These are phyloP conservation scores for Drosophila obscura DNA, from an alignment of 1,140 invertebrate genomes.

Conservation along the genomic window DNA sequence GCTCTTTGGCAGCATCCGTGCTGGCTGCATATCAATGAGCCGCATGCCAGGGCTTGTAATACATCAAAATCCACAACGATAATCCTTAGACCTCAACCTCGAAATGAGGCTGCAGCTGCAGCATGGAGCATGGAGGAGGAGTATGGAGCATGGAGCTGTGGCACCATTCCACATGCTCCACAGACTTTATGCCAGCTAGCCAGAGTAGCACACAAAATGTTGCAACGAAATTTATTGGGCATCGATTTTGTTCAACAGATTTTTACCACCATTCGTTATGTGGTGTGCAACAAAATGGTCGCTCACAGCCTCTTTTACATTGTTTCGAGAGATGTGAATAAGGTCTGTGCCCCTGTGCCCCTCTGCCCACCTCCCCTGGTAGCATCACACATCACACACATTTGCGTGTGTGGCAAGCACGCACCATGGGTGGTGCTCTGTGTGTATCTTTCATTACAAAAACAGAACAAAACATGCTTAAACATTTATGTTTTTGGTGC, in stretches of 20 bases:
- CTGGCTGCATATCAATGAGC: slow-evolving; percentile 66
- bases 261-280: slow-evolving; percentile 42
- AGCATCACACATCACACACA: too few relatives aligned
- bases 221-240: slow-evolving; percentile 65
- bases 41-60: slow-evolving; percentile 52
- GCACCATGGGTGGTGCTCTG: slow-evolving; percentile 6
- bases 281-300: slow-evolving; percentile 57
- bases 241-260: slow-evolving; percentile 66
- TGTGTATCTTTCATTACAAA: slow-evolving; percentile 52
- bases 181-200: slow-evolving; percentile 47
- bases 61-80: slow-evolving; percentile 63
- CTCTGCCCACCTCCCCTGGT: too few relatives aligned
- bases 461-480: slow-evolving; percentile 62
- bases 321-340: slow-evolving; percentile 57
- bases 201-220: slow-evolving; percentile 48
- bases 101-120: slow-evolving; percentile 36
- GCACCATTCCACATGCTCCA: slow-evolving; percentile 49
- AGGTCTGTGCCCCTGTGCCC: neutral
- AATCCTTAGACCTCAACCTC: slow-evolving; percentile 40
- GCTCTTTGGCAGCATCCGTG: neutral
- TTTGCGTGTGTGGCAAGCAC: slow-evolving; percentile 18
- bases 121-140: slow-evolving; percentile 32
- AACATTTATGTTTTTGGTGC: slow-evolving; percentile 65
- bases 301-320: slow-evolving; percentile 50
- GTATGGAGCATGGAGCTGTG: neutral